Percentiles rank a stretch among this genome's conserved stretches.
These are phyloP conservation scores for Bedellia somnulentella DNA, from an alignment of 2,888 invertebrate species.

Conservation along the genomic window DNA sequence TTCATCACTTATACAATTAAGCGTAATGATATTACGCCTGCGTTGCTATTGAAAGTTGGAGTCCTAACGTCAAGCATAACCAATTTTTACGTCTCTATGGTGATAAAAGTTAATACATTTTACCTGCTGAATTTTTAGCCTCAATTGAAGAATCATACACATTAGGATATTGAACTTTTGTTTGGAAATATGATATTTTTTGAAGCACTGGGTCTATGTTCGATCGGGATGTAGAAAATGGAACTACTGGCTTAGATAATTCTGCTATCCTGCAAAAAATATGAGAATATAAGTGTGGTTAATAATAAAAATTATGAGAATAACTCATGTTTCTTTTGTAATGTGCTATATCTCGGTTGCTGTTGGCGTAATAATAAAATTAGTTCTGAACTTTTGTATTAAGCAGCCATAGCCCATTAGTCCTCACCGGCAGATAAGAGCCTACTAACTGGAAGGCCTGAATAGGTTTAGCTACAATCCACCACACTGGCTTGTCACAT, in stretches of 20 bases:
- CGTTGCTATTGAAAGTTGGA: too few relatives aligned
- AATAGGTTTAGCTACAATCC: too few relatives aligned
- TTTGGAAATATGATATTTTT: constrained; percentile 46
- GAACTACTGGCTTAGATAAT: constrained; percentile 43
- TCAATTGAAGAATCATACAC: constrained; percentile 82
- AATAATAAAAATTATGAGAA: neutral
- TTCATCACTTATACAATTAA: too few relatives aligned
- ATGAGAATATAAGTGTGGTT: neutral
- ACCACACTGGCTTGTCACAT: too few relatives aligned
- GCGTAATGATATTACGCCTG: too few relatives aligned
- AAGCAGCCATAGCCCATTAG: too few relatives aligned
- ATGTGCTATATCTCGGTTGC: neutral
- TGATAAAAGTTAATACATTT: constrained; percentile 9
- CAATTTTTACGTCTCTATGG: too few relatives aligned
- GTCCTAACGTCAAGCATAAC: too few relatives aligned
- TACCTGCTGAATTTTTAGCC: constrained; percentile 67
- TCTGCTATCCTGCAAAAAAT: constrained; percentile 34
- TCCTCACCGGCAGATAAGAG: too few relatives aligned
- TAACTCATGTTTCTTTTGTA: neutral
- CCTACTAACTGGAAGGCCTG: too few relatives aligned
- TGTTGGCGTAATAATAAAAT: too few relatives aligned
- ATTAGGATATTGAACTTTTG: constrained; percentile 72
- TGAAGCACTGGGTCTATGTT: constrained; percentile 31
- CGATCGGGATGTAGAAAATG: constrained; percentile 43
- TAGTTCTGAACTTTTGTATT: too few relatives aligned